Evolutionary conservation across 2,113 vertebrate species (phyloP).

Genomic region (Oplegnathus fasciatus): DNA sequence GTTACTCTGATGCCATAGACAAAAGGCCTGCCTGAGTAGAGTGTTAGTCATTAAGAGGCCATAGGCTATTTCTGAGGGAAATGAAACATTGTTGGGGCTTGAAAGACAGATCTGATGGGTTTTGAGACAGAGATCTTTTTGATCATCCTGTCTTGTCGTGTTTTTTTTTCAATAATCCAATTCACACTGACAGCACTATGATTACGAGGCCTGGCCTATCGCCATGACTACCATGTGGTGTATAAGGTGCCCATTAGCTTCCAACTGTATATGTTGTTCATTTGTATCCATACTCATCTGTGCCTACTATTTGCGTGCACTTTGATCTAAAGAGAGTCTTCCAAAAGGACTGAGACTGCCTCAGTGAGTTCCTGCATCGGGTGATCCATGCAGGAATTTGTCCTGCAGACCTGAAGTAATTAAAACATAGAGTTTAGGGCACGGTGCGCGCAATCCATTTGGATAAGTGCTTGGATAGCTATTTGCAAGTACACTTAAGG

Average conservation of each 20-base stretch:
- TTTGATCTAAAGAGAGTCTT: not conserved
- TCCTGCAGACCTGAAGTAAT: constrained; percentile 50
- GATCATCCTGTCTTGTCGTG: constrained; percentile 5
- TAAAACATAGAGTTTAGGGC: constrained; percentile 52
- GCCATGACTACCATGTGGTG: not conserved
- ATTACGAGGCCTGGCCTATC: not conserved
- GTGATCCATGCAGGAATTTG: constrained; percentile 24
- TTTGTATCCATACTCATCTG: not conserved
- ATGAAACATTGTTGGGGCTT: constrained; percentile 17
- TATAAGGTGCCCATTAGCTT: not conserved
- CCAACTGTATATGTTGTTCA: not conserved
- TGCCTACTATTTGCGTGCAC: not conserved
- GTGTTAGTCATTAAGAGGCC: constrained; percentile 44
- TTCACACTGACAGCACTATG: not conserved
- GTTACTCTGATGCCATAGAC: not conserved
- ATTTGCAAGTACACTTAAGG: constrained; percentile 63
- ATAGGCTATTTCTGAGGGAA: constrained; percentile 15
- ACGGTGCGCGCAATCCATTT: constrained; percentile 42
- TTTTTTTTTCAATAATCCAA: constrained; percentile 1
- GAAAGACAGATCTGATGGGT: constrained; percentile 26
- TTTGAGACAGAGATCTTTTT: constrained; percentile 25
- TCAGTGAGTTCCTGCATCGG: constrained; percentile 14
- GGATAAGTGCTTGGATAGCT: constrained; percentile 62
- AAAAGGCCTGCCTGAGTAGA: constrained; percentile 6
- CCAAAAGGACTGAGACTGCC: not conserved